Percentiles rank a stretch among this genome's conserved stretches.
Conservation (phyloP, 2,888 invertebrate species). For the Ochropleura plecta region DNA sequence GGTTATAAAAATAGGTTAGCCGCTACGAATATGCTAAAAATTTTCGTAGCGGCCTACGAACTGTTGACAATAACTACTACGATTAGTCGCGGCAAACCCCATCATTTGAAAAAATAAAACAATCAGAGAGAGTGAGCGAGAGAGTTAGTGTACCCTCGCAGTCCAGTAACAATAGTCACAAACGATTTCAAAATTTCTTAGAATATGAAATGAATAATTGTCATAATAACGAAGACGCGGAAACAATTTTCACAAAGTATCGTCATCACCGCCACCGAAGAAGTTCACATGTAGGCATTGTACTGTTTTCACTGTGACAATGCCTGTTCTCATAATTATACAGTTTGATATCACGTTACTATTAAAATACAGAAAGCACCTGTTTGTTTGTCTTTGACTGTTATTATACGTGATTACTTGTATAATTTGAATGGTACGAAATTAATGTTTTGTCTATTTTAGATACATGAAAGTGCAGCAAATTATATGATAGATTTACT, state of each 20-base stretch:
- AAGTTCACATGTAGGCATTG: conserved; percentile 74
- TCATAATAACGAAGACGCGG: conserved; percentile 66
- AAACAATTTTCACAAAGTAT: conserved; percentile 74
- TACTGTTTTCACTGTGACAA: conserved; percentile 78
- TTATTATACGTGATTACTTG: conserved; percentile 54
- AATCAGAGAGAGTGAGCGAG: neutral
- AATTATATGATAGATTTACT: neutral
- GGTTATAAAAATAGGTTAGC: neutral
- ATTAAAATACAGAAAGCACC: conserved; percentile 65
- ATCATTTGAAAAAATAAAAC: neutral
- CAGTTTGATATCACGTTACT: conserved; percentile 65
- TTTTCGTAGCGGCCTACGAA: conserved; percentile 1
- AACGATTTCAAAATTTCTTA: conserved; percentile 40
- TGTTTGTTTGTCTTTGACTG: conserved; percentile 53
- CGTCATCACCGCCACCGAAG: conserved; percentile 68
- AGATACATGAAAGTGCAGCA: conserved; percentile 23
- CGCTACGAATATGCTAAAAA: conserved; percentile 4
- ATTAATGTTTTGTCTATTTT: conserved; percentile 13
- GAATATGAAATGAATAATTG: conserved; percentile 45
- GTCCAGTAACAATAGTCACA: conserved; percentile 20
- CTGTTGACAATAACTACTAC: neutral
- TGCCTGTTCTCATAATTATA: conserved; percentile 82
- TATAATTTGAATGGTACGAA: conserved; percentile 28
- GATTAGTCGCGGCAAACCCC: neutral
- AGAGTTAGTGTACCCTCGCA: neutral